These are phyloP conservation scores for Colostygia pectinataria DNA, from an alignment of 2,888 invertebrate genomes.

Conservation along the genomic window DNA sequence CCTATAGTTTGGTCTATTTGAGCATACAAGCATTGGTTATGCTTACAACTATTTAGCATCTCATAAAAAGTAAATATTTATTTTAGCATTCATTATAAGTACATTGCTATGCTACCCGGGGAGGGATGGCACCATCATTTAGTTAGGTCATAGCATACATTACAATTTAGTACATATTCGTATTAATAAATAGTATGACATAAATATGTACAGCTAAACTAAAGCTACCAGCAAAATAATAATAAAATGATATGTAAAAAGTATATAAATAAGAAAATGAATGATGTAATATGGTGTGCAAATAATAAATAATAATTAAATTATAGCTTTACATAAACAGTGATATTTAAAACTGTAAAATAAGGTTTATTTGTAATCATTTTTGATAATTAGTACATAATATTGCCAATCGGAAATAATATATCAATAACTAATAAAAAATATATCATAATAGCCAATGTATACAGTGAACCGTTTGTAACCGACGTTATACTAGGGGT, in stretches of 20 bases:
- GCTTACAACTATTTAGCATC: conserved; percentile 21
- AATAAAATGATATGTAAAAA: conserved; percentile 46
- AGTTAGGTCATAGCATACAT: conserved; percentile 24
- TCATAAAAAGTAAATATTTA: no score
- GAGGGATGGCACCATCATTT: conserved; percentile 31
- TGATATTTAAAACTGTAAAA: conserved; percentile 22
- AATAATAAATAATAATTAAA: conserved; percentile 64
- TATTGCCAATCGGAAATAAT: conserved; percentile 32
- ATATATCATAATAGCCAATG: neutral
- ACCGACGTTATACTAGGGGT: no score
- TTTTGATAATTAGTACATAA: conserved; percentile 23
- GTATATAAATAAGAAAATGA: conserved; percentile 45
- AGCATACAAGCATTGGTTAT: conserved; percentile 24
- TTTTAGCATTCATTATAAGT: no score
- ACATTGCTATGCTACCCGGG: conserved; percentile 25
- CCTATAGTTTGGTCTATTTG: conserved; percentile 10
- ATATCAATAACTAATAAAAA: neutral
- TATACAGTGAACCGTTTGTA: no score
- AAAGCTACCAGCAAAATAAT: conserved; percentile 63
- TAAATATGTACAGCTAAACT: conserved; percentile 51
- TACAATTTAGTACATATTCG: conserved; percentile 20
- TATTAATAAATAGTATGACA: conserved; percentile 28
- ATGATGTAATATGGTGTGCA: conserved; percentile 65
- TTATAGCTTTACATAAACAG: conserved; percentile 39
- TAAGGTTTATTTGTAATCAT: conserved; percentile 28